Conservation (phyloP, 2,888 invertebrate genomes). For the Arrhopalites spinosus region DNA sequence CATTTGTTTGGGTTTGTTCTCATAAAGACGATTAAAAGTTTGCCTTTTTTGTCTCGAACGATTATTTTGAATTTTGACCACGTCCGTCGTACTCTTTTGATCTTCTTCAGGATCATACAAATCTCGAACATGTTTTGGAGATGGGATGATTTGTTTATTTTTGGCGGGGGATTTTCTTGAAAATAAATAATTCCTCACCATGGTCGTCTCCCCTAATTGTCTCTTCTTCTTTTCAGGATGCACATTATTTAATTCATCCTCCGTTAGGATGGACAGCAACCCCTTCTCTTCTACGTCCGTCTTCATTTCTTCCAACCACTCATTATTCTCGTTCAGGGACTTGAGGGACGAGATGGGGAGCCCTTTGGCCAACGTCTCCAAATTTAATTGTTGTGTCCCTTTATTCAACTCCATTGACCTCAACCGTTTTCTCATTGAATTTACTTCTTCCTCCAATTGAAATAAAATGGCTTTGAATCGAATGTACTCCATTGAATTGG, state of each 20-base stretch:
- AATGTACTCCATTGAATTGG: slow-evolving; percentile 67
- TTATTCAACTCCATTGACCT: background rate
- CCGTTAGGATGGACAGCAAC: slow-evolving; percentile 11
- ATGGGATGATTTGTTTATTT: background rate
- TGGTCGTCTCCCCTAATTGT: background rate
- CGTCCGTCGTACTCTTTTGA: background rate
- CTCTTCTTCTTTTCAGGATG: background rate
- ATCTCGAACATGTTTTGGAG: background rate
- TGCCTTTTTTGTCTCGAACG: background rate
- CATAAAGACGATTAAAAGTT: slow-evolving; percentile 13
- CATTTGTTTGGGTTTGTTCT: background rate
- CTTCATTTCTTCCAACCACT: slow-evolving; percentile 32
- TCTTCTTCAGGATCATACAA: slow-evolving; percentile 19
- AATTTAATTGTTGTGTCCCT: background rate
- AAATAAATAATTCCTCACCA: background rate
- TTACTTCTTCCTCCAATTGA: slow-evolving; percentile 62
- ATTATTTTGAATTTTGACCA: background rate
- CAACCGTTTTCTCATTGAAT: slow-evolving; percentile 42
- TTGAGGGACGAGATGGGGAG: background rate
- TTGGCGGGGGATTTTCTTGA: background rate
- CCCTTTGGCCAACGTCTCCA: slow-evolving; percentile 7
- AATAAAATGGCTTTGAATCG: slow-evolving; percentile 63
- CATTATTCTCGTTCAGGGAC: slow-evolving; percentile 7
- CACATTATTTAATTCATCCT: slow-evolving; percentile 15
- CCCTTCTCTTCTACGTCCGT: slow-evolving; percentile 3